Conservation (phyloP, 2,888 invertebrate species). For the Epinotia ramella region DNA sequence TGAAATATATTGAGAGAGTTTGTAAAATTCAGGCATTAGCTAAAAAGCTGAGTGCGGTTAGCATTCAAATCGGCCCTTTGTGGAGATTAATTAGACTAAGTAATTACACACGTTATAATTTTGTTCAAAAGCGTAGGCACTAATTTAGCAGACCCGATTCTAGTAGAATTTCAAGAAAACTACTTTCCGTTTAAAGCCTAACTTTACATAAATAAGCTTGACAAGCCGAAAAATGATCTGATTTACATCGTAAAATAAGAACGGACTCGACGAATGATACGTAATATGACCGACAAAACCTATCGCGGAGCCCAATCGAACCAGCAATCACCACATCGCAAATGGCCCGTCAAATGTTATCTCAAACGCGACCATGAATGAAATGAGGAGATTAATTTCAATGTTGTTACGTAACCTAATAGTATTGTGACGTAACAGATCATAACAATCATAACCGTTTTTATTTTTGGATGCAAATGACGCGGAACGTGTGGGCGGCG, state of each 20-base stretch:
- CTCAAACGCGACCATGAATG: constrained; percentile 41
- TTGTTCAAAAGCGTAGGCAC: no score
- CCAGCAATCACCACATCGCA: constrained; percentile 33
- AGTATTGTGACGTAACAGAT: constrained; percentile 61
- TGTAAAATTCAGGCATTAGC: no score
- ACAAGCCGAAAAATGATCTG: not conserved
- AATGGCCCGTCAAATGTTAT: constrained; percentile 34
- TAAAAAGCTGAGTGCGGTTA: no score
- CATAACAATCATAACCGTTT: constrained; percentile 60
- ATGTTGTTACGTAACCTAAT: constrained; percentile 49
- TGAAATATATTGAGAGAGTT: not conserved
- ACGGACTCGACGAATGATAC: not conserved
- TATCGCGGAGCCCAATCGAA: constrained; percentile 31
- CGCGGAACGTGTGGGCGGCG: constrained; percentile 53
- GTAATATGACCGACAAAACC: constrained; percentile 21
- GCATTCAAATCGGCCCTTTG: no score
- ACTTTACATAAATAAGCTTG: not conserved
- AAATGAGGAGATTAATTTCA: constrained; percentile 43
- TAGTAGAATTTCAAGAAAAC: not conserved
- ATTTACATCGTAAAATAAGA: constrained; percentile 1
- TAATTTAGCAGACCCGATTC: no score
- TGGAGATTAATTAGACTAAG: no score
- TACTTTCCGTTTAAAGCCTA: not conserved
- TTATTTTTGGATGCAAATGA: constrained; percentile 66
- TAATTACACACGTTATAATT: no score